phyloP scores from a whole-genome alignment of 2,113 vertebrate genomes.

The Nerophis ophidion region DNA sequence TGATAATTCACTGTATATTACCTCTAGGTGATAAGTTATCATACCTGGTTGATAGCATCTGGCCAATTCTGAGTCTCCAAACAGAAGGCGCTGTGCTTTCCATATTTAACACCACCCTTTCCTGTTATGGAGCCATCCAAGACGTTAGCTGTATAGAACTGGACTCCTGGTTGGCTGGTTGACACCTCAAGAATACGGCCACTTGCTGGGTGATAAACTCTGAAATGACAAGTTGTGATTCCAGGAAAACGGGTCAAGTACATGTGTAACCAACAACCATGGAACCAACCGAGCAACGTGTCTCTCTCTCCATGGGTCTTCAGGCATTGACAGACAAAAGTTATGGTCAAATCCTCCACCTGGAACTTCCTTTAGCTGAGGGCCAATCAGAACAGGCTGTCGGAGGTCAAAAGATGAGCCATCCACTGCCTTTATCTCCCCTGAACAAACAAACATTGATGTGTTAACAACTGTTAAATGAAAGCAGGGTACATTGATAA shows the following conservation, averaged over 20 bases:
- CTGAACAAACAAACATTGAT: constrained; percentile 50
- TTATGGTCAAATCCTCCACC: constrained; percentile 90
- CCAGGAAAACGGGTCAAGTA: not conserved
- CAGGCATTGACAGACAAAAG: constrained; percentile 78
- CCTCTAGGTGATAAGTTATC: not conserved
- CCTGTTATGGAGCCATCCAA: constrained; percentile 82
- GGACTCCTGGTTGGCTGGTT: constrained; percentile 88
- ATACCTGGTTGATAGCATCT: constrained; percentile 86
- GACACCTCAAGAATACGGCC: constrained; percentile 82
- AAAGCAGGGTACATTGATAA: not conserved
- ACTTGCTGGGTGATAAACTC: constrained; percentile 75
- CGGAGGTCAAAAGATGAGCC: constrained; percentile 83
- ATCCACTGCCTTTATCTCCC: constrained; percentile 78
- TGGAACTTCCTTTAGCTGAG: constrained; percentile 72
- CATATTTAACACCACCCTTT: constrained; percentile 73
- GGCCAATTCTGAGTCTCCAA: constrained; percentile 96
- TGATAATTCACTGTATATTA: not conserved
- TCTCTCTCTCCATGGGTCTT: constrained; percentile 48
- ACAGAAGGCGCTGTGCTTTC: constrained; percentile 86
- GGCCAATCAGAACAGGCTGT: constrained; percentile 75
- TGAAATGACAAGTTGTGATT: constrained; percentile 35
- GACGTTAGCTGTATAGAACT: constrained; percentile 94
- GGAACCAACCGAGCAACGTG: constrained; percentile 75
- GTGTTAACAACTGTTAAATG: not conserved
- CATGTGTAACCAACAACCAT: not conserved